phyloP scores from a whole-genome alignment of 1,140 invertebrate species.

The Druon quercuslanigerum region DNA sequence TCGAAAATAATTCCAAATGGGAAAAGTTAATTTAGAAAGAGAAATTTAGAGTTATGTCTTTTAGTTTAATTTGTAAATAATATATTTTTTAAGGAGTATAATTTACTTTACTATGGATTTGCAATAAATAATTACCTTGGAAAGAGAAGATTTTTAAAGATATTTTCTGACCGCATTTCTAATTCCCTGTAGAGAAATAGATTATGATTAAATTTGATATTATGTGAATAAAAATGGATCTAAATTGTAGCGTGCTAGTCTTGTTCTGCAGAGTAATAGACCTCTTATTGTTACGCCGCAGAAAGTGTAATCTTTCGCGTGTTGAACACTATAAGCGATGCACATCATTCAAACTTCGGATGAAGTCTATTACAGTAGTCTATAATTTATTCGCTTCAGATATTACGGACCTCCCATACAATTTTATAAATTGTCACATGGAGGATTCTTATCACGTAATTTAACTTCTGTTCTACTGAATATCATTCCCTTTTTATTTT shows the following conservation, averaged over 20 bases:
- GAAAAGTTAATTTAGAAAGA: too few relatives aligned
- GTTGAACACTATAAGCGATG: slow-evolving; percentile 7
- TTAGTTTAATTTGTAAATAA: neutral
- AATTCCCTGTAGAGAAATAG: neutral
- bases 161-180: neutral
- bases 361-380: slow-evolving; percentile 8
- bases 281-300: slow-evolving; percentile 18
- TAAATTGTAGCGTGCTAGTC: slow-evolving; percentile 16
- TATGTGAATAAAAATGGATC: slow-evolving; percentile 12
- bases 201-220: neutral
- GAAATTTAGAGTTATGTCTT: neutral
- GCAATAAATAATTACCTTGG: neutral
- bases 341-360: neutral
- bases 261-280: slow-evolving; percentile 10
- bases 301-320: slow-evolving; percentile 9
- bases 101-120: neutral
- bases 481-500: neutral
- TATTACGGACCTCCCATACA: neutral
- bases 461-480: too few relatives aligned
- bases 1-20: too few relatives aligned
- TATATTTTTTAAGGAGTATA: neutral
- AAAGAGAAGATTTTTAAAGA: neutral
- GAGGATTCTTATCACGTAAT: too few relatives aligned
- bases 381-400: slow-evolving; percentile 12
- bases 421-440: too few relatives aligned